Conservation (phyloP, 2,113 vertebrate species). For the Upupa epops region DNA sequence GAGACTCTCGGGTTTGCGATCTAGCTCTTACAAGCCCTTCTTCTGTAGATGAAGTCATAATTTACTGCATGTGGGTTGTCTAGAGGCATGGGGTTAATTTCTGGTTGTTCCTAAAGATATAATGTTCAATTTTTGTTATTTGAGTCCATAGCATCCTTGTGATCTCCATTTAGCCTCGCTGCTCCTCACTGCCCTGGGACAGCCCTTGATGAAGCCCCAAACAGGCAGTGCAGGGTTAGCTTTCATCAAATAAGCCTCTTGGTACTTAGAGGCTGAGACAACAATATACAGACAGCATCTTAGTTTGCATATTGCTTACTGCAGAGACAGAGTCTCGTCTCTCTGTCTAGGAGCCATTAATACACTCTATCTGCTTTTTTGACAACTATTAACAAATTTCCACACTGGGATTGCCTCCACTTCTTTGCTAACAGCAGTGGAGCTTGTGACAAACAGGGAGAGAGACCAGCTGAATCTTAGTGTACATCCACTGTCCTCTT, state of each 20-base stretch:
- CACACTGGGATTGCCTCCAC: accelerated
- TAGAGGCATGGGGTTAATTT: neutral
- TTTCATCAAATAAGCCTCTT: neutral
- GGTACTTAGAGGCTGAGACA: neutral
- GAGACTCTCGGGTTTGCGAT: neutral
- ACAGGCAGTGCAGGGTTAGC: neutral
- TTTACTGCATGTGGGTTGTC: neutral
- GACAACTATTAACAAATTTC: neutral
- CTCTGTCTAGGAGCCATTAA: neutral
- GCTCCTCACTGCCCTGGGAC: neutral
- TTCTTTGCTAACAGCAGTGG: neutral
- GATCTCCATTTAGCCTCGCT: neutral
- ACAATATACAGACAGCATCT: neutral
- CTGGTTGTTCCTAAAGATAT: neutral
- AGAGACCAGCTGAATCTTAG: neutral
- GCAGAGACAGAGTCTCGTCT: accelerated
- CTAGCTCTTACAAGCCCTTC: neutral
- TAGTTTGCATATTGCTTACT: neutral
- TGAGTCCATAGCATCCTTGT: neutral
- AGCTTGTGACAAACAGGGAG: accelerated
- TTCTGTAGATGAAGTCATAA: neutral
- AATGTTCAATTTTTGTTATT: neutral
- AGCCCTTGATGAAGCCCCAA: neutral
- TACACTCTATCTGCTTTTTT: neutral
- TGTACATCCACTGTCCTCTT: neutral